Evolutionary conservation across 2,888 invertebrate species (phyloP).

Genomic region (Drosophila siamana): DNA sequence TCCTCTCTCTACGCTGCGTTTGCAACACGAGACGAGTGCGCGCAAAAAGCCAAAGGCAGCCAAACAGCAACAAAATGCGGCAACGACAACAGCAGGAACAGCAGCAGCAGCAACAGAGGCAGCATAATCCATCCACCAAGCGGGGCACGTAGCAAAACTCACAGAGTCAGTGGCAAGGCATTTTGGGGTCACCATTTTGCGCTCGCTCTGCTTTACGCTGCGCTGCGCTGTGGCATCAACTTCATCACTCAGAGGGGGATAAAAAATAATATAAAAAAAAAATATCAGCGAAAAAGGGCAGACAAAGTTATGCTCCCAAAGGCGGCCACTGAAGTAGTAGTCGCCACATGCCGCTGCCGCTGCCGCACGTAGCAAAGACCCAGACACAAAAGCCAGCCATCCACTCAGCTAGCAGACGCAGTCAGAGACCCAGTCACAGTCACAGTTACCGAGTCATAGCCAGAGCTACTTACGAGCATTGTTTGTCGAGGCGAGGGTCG

Average conservation of each 20-base stretch:
- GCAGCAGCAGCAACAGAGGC: conserved; percentile 15
- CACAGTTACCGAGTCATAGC: conserved; percentile 6
- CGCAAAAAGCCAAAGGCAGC: conserved; percentile 17
- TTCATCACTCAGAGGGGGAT: conserved; percentile 28
- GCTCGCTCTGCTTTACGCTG: background rate
- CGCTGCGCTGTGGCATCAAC: conserved; percentile 19
- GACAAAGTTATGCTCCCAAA: conserved; percentile 56
- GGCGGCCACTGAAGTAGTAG: conserved; percentile 47
- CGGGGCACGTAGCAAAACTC: conserved; percentile 54
- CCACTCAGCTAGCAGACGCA: conserved; percentile 10
- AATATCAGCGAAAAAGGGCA: no score
- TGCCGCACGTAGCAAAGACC: conserved; percentile 68
- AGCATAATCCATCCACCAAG: conserved; percentile 51
- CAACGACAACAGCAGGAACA: background rate
- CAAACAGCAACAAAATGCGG: background rate
- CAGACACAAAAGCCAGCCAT: conserved; percentile 28
- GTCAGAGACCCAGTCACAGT: background rate
- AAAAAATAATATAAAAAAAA: conserved; percentile 29
- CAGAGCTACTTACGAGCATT: conserved; percentile 49
- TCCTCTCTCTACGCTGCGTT: background rate
- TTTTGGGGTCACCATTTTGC: conserved; percentile 50
- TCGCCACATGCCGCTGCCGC: conserved; percentile 54
- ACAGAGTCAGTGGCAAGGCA: conserved; percentile 26
- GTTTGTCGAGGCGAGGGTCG: conserved; percentile 40
- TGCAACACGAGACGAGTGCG: conserved; percentile 15